Evolutionary conservation across 2,113 vertebrate genomes (phyloP).

Genomic region (Nansenia antarctica): DNA sequence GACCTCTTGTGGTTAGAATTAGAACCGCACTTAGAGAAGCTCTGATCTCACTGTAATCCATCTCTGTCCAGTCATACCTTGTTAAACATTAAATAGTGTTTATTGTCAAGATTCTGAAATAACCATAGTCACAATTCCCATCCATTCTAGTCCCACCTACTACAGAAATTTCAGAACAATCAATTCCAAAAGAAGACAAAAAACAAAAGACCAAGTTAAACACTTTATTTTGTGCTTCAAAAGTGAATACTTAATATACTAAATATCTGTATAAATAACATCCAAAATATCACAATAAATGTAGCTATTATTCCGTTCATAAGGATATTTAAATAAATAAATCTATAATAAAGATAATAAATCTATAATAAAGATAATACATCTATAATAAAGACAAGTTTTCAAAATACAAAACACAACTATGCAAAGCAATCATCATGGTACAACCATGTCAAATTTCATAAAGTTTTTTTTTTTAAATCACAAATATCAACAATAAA

Average conservation of each 20-base stretch:
- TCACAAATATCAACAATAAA: slow-evolving; percentile 60
- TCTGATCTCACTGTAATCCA: no score
- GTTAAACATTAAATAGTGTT: no score
- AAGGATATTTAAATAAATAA: slow-evolving; percentile 75
- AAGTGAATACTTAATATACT: slow-evolving; percentile 64
- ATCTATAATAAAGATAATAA: slow-evolving; percentile 65
- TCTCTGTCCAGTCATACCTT: no score
- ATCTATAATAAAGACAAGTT: slow-evolving; percentile 38
- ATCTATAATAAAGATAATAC: slow-evolving; percentile 67
- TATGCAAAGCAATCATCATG: slow-evolving; percentile 66
- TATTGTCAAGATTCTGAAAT: background rate
- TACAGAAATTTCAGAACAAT: background rate
- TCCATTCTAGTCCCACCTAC: background rate
- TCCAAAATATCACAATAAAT: slow-evolving; percentile 72
- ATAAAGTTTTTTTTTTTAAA: no score
- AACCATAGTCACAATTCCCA: background rate
- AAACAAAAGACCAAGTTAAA: slow-evolving; percentile 44
- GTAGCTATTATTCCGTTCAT: slow-evolving; percentile 68
- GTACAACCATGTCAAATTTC: slow-evolving; percentile 68
- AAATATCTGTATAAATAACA: slow-evolving; percentile 77
- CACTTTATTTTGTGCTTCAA: slow-evolving; percentile 70
- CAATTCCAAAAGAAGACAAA: slow-evolving; percentile 15
- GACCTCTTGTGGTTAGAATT: slow-evolving; percentile 28
- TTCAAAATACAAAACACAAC: slow-evolving; percentile 59
- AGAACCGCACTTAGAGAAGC: background rate